Base-by-base conservation (phyloP, 2,888 invertebrate genomes). In the Heliconius cydno region DNA sequence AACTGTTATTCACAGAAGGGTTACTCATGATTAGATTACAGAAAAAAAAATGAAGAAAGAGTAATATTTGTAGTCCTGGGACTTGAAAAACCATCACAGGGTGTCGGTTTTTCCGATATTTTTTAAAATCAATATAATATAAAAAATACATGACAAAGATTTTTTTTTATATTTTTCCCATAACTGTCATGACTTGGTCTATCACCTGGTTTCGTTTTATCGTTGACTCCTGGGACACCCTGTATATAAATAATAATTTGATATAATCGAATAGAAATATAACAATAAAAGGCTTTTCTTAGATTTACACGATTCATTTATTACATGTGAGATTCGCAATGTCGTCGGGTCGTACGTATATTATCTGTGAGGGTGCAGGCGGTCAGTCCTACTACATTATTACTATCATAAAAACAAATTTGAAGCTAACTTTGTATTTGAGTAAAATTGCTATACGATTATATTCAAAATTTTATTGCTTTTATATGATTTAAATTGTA, bases 291-390 rank as follows among this genome's bases (percentile, higher is more conserved):
- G 13, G 60, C 60, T 73, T 60, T 38, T 25, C 60, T 9, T 1
- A 60, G 73, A 60, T 70, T 41, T 28, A 9, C 15, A 60, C 60
- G 34, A 5, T 73, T 60, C 72, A 57, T 60, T 73, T 73, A 73
- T 73, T 60, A 38, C 60, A 73, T 60, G 9, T 34, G n/a, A 73
- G 60, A 73, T 60, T 73, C 60, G 15, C 75, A 66, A 25, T 63
- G 52, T 75, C 38, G 38, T 63, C 38, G 88, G 88, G 87, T 88
- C 87, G 86, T 80, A 85, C 87, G 86, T 80, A 85, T 86, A 88
- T 90, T 90, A 91, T 91, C 90, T 87, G 83, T 86, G 86, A 86
- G 86, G 83, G 85, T 81, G 85, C 87, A 86, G 85, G 85, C 87
- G 87, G 89, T 88, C 89, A 90, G 87, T 88, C 87, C 68, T 77